Base-by-base conservation (phyloP, 2,888 invertebrate species). In the Agrenia bidenticulata region DNA sequence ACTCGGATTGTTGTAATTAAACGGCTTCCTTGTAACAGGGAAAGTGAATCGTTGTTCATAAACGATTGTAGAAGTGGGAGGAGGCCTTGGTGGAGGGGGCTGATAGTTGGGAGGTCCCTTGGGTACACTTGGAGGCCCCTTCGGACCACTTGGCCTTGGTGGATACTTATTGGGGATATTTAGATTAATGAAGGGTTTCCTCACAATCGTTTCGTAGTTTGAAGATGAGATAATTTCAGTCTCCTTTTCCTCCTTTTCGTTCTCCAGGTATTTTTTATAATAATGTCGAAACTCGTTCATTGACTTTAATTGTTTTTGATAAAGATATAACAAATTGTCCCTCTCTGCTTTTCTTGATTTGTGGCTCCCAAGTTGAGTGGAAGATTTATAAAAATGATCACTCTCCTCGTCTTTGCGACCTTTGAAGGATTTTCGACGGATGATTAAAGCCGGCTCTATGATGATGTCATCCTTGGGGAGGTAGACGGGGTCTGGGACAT, bases 361-460 rank as follows among this genome's bases (percentile, higher is more conserved):
- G 32, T 32, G 32, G 32, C 32, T 32, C 4, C 32, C 32, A 32
- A 32, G 11, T 32, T 32, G 5, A 7, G 5, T 32, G 32, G 32
- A 32, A 32, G 32, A 45, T 15, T 39, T 15, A 11, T 39, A 7
- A 15, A 39, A 11, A 39, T 39, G 15, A 15, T 39, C 15, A 11
- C 39, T 15, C 15, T 39, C 15, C 15, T 39, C 39, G 19, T 4
- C 45, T 45, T 17, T 45, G 4, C 45, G 9, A 15, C 4, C 2
- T 19, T 45, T 32, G 32, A 32, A 32, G 2, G 51, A 23, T 23
- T 66, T 66, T 24, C 56, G 51, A 19, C 66, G 54, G 49, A 66
- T 57, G 2, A 66, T 63, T 1, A 66, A 54, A 4, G 66, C 66
- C 1, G 66, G 66, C 32, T 66, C 66, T 17, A 66, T 66, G 13